These are phyloP conservation scores for Lucifuga dentata DNA, from an alignment of 2,113 vertebrate species.

Conservation along the genomic window DNA sequence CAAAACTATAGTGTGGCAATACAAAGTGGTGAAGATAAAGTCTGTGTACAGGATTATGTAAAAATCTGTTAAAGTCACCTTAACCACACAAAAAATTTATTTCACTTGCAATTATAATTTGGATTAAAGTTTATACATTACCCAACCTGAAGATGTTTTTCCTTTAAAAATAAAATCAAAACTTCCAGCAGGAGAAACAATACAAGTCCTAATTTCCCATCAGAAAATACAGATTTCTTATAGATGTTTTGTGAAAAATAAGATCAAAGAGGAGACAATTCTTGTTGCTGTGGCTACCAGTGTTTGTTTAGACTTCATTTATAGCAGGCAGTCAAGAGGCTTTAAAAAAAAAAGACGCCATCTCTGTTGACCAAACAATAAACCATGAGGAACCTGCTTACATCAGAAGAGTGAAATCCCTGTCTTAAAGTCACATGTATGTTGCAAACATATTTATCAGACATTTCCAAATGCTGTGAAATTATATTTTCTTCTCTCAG, in stretches of 20 bases:
- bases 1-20: slow-evolving; percentile 68
- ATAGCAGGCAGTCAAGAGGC: not conserved
- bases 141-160: not conserved
- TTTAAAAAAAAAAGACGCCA: not conserved
- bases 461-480: not conserved
- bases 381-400: slow-evolving; percentile 16
- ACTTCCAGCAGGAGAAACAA: not conserved
- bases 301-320: slow-evolving; percentile 5
- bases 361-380: slow-evolving; percentile 40
- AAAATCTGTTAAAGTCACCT: slow-evolving; percentile 13
- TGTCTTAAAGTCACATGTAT: slow-evolving; percentile 9
- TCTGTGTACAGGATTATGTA: slow-evolving; percentile 54
- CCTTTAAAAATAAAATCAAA: not conserved
- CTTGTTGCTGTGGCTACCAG: not conserved
- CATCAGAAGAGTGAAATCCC: not conserved
- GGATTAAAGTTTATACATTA: slow-evolving; percentile 6
- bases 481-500: not conserved
- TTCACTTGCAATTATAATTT: not conserved
- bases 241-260: not conserved
- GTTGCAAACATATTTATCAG: not conserved
- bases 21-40: slow-evolving; percentile 12
- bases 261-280: not conserved
- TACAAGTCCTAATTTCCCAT: not conserved
- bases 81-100: not conserved
- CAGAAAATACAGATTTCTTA: not conserved